Evolutionary conservation across 2,797 vertebrate genomes (phyloP), one percentile per base, ranked within the genome.

Genomic region (Eleutherodactylus coqui): DNA sequence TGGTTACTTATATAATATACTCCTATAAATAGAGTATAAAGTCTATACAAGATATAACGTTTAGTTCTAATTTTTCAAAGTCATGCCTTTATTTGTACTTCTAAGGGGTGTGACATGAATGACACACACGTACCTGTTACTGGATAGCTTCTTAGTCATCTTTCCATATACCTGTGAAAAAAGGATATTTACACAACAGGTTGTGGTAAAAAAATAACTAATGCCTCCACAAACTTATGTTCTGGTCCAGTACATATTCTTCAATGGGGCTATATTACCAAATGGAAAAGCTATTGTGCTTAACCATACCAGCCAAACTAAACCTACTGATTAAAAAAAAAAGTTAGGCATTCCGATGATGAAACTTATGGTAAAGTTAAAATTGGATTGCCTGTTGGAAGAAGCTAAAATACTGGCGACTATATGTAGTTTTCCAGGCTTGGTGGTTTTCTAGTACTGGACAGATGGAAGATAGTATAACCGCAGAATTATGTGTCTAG

Each of bases 161-260:
- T 70, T 32, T 62, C 34, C 49, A 73, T 43, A 72, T 70, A 85
- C 49, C 72, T 38, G 21, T 80, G 77, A 76, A 80, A 85, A 41
- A 43, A 60, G 13, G 34, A 80, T 85, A 73, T 85, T 85, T 79
- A 38, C 84, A 72, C 53, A 79, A 49, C 17, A 73, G 84, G 64
- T 55, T 79, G 84, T 80, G 77, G n/a, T 70, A 79, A 41, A 32
- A n/a, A 62, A 85, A 85, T 85, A 70, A 29, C 55, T 85, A 80
- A 85, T 85, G 58, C 49, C 58, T 69, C 45, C 51, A 72, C 49
- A 85, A 79, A 80, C 79, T 73, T 85, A 80, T 85, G 64, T 85
- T 79, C 53, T 73, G 84, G 49, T 85, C 77, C 41, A 80, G 36
- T 85, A 36, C 67, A 72, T 60, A 8, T 73, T 58, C 38, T 73